phyloP scores from a whole-genome alignment of 2,797 vertebrate species.

The Cephalopachus bancanus region DNA sequence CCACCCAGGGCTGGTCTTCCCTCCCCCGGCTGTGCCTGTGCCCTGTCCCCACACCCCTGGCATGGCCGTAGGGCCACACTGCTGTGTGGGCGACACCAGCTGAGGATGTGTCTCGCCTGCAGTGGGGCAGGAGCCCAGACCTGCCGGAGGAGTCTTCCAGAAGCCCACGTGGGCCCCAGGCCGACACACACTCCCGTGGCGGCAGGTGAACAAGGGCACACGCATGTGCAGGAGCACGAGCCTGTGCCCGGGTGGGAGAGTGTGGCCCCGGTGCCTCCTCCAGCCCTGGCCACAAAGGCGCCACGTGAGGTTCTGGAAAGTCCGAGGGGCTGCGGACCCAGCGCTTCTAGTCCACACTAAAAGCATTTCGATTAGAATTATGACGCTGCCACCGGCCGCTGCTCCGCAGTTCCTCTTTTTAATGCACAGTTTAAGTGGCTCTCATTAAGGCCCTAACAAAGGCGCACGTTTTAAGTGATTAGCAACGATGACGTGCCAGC shows the following conservation, averaged over 20 bases:
- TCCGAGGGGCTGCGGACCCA: slow-evolving; percentile 70
- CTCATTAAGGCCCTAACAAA: slow-evolving; percentile 90
- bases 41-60: accelerated
- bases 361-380: slow-evolving; percentile 88
- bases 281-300: slow-evolving; percentile 62
- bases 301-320: slow-evolving; percentile 74
- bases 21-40: neutral
- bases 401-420: slow-evolving; percentile 87
- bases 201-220: neutral
- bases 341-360: slow-evolving; percentile 77
- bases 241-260: neutral
- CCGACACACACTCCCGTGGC: accelerated
- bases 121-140: accelerated
- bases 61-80: neutral
- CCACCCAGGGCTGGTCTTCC: neutral
- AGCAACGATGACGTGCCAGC: slow-evolving; percentile 87
- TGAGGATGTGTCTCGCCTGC: neutral
- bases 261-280: neutral
- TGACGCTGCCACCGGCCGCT: slow-evolving; percentile 84
- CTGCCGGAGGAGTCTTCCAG: accelerated
- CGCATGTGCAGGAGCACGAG: accelerated
- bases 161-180: neutral
- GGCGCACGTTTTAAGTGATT: slow-evolving; percentile 89
- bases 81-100: accelerated
- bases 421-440: slow-evolving; percentile 89